Evolutionary conservation across 2,113 vertebrate genomes (phyloP), one percentile per base, ranked within the genome.

Genomic region (Cichladusa arquata): DNA sequence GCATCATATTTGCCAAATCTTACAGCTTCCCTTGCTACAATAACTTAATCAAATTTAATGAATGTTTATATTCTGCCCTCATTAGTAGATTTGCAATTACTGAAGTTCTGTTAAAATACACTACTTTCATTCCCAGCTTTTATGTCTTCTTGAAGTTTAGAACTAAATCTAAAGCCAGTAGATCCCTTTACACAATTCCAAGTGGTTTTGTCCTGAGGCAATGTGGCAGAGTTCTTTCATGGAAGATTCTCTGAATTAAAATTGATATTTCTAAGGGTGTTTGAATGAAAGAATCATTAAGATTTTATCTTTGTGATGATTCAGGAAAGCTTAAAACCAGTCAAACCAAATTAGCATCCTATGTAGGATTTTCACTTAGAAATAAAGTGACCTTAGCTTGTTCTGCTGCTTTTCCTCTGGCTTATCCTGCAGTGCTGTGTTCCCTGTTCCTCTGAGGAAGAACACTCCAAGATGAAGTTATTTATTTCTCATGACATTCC

Each of bases 401-500:
- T 22, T 81, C 28, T 56, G 25, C 29, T 38, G n/a, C 38, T n/a
- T n/a, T 8, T 3, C 2, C 8, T 31, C 7, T 65, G 36, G 24
- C 50, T 71, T 58, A 5, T 62, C 72, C 70, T 53, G 71, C 47
- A 45, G 33, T 4, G 15, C 62, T 80, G 9, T 34, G 12, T 19
- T 33, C 50, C n/a, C 38, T 58, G 5, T 19, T 24, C 45, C 58
- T 66, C 82, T 50, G 31, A 93, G 58, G 66, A 42, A 67, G 79
- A 26, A 26, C 20, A 74, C 40, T 67, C 53, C 24, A 25, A 79
- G 77, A 95, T 72, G n/a, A 92, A 94, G 51, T 92, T 90, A 93
- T 69, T 94, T 95, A 80, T 95, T 96, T 92, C 90, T 92, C 53
- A 14, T 92, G 88, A 81, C 69, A 88, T 92, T 95, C 86, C 61